Conservation (phyloP, 2,888 invertebrate genomes). For the Chrysolina oricalcia region DNA sequence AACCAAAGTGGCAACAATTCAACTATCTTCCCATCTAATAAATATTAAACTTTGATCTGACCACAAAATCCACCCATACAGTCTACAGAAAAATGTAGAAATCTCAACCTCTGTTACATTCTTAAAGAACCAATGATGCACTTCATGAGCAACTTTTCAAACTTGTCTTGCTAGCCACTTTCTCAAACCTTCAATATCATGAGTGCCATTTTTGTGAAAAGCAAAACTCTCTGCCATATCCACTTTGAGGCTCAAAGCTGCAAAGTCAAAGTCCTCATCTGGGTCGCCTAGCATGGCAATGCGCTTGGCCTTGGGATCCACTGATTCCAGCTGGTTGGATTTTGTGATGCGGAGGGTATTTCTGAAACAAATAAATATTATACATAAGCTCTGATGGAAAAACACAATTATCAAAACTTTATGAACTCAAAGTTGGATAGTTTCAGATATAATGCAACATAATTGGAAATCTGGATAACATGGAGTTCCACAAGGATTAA, state of each 20-base stretch:
- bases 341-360: constrained; percentile 91
- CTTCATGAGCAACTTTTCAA: constrained; percentile 19
- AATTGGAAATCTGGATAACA: no score
- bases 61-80: background rate
- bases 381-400: no score
- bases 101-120: background rate
- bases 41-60: background rate
- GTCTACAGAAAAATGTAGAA: constrained; percentile 6
- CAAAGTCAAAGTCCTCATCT: constrained; percentile 89
- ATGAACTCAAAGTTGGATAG: no score
- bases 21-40: background rate
- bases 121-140: background rate
- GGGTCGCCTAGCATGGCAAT: constrained; percentile 82
- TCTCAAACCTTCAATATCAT: constrained; percentile 78
- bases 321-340: constrained; percentile 85
- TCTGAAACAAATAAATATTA: no score
- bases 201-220: constrained; percentile 75
- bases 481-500: no score
- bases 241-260: constrained; percentile 80
- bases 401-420: no score
- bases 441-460: no score
- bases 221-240: constrained; percentile 80
- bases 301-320: constrained; percentile 78
- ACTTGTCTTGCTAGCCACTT: constrained; percentile 75
- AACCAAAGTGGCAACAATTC: background rate